These are phyloP conservation scores for Rhyzopertha dominica DNA, from an alignment of 1,140 invertebrate genomes.

Conservation along the genomic window DNA sequence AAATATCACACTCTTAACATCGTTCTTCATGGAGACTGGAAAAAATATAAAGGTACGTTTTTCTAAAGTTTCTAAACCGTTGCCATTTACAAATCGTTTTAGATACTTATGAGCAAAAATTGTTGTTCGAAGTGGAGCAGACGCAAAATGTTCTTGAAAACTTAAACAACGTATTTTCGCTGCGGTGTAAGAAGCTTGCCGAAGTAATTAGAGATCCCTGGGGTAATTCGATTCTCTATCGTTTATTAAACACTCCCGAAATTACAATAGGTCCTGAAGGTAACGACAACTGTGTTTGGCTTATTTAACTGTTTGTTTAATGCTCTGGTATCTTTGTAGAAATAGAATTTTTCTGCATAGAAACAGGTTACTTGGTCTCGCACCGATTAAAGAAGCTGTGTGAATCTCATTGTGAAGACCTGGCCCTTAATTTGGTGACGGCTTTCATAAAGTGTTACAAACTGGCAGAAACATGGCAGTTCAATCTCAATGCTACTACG, in stretches of 20 bases:
- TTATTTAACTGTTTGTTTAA: conserved; percentile 16
- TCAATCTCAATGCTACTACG: conserved; percentile 39
- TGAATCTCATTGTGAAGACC: conserved; percentile 43
- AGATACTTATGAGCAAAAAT: conserved; percentile 27
- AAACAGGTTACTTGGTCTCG: conserved; percentile 42
- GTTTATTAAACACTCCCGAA: conserved; percentile 31
- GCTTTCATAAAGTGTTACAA: conserved; percentile 40
- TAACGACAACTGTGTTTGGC: conserved; percentile 15
- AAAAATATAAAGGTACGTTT: conserved; percentile 37
- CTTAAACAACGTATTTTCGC: conserved; percentile 33
- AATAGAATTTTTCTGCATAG: conserved; percentile 40
- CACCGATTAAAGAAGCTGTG: conserved; percentile 43
- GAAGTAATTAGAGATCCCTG: conserved; percentile 41
- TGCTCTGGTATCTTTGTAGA: conserved; percentile 28
- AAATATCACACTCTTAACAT: conserved; percentile 43
- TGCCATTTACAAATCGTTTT: conserved; percentile 1
- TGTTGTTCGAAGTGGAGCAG: conserved; percentile 31
- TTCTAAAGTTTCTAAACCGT: neutral
- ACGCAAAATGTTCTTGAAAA: conserved; percentile 30
- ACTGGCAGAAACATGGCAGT: conserved; percentile 30
- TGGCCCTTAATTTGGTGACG: conserved; percentile 41
- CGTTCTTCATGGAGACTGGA: conserved; percentile 41
- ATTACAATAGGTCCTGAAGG: conserved; percentile 32
- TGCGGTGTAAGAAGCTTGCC: conserved; percentile 34
- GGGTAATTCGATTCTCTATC: conserved; percentile 33